These are phyloP conservation scores for Adela reaumurella DNA, from an alignment of 2,888 invertebrate species.

Conservation along the genomic window DNA sequence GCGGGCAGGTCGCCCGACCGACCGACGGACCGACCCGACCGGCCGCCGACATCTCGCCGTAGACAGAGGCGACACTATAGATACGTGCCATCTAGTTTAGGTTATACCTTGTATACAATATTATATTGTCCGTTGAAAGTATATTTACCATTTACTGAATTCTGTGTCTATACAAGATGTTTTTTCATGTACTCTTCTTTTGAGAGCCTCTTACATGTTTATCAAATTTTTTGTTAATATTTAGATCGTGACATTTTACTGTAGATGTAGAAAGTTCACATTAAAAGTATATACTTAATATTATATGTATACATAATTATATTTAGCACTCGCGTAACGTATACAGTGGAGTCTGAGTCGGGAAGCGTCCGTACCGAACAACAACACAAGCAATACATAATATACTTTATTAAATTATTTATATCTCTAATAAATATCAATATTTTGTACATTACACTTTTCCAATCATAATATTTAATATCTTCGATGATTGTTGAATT, in stretches of 20 bases:
- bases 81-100: conserved; percentile 60
- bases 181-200: conserved; percentile 59
- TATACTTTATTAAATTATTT: not conserved
- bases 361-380: not conserved
- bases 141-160: conserved; percentile 59
- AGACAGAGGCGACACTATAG: conserved; percentile 49
- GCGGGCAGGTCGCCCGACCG: too few species aligned
- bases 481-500: not conserved
- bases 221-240: conserved; percentile 32
- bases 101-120: conserved; percentile 59
- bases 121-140: conserved; percentile 58
- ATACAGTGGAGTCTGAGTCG: not conserved
- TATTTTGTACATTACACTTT: not conserved
- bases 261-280: conserved; percentile 9
- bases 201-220: conserved; percentile 55
- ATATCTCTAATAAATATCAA: conserved; percentile 1
- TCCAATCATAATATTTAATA: not conserved
- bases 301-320: conserved; percentile 1
- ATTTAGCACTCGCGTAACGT: not conserved
- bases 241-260: conserved; percentile 16
- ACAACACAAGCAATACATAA: not conserved
- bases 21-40: too few species aligned
- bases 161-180: conserved; percentile 57
- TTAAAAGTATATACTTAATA: conserved; percentile 1
- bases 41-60: not conserved